Conservation (phyloP, 2,888 invertebrate species). For the Empis livida region DNA sequence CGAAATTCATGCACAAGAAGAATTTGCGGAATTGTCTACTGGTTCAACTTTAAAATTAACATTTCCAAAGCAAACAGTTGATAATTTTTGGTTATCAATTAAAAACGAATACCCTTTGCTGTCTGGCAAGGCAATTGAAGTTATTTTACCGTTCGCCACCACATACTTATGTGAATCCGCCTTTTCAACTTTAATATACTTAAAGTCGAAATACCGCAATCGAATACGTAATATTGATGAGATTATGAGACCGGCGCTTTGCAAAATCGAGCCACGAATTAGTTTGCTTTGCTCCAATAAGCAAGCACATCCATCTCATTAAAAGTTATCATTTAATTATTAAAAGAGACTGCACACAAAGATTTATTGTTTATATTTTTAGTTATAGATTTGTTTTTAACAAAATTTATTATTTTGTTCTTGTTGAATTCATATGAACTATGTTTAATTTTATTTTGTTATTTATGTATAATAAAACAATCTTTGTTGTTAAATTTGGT, state of each 20-base stretch:
- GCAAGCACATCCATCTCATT: background rate
- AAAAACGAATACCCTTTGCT: background rate
- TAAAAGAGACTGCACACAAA: too few species aligned
- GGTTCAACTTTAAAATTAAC: background rate
- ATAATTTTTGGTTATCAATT: background rate
- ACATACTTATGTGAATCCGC: background rate
- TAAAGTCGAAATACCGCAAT: background rate
- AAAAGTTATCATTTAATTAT: background rate
- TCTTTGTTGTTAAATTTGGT: too few species aligned
- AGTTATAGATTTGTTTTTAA: too few species aligned
- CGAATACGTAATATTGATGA: background rate
- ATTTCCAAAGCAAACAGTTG: background rate
- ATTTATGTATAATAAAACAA: too few species aligned
- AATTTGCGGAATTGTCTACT: background rate
- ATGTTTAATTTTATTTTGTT: too few species aligned
- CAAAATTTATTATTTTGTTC: too few species aligned
- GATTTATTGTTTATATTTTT: too few species aligned
- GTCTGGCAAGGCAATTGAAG: background rate
- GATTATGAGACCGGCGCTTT: background rate
- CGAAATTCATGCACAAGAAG: background rate
- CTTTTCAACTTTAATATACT: background rate
- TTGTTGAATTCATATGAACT: too few species aligned
- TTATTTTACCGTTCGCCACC: background rate
- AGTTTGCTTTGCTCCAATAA: background rate
- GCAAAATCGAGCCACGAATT: background rate